Evolutionary conservation across 1,140 invertebrate genomes (phyloP), one percentile per base, ranked within the genome.

Genomic region (Tribolium castaneum): DNA sequence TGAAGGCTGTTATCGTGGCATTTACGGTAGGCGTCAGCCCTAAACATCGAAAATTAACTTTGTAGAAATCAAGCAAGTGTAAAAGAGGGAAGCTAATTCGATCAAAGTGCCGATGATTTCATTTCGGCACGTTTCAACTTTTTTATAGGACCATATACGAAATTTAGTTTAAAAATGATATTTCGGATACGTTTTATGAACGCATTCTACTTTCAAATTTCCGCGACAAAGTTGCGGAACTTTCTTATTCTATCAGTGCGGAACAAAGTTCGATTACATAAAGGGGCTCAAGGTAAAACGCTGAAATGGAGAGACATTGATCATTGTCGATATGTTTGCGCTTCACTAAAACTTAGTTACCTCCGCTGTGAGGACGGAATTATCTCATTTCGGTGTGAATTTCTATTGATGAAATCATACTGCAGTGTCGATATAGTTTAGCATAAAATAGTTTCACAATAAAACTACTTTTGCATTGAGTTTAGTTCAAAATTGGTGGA

Each of bases 61-160:
- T 19, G 22, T n/a, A 59, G 54, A 59, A 59, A 59, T 59, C 54
- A 59, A 59, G 54, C 54, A 59, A 59, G 54, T 59, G 54, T 59
- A 19, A 59, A 59, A 3, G 54, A 59, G 14, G 54, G 54, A 25
- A 59, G 22, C 54, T 59, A 59, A 59, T 59, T 59, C 22, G 19
- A 59, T 59, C 14, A 22, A 59, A 59, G 14, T 59, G 54, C 5
- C 54, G 10, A 59, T 25, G 54, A 59, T 59, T 59, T 12, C 16
- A 30, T 30, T 25, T 59, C 30, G 10, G 54, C 16, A 59, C 5
- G 54, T 59, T 59, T 59, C 22, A 59, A 25, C 7, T 59, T 59
- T 45, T 59, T 59, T 59, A 59, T 59, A 1, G 22, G n/a, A 30
- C 13, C 22, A 6, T n/a, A 59, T 59, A 45, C 39, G 16, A 59